Conservation (phyloP, 1,140 invertebrate genomes). For the Sitodiplosis mosellana region DNA sequence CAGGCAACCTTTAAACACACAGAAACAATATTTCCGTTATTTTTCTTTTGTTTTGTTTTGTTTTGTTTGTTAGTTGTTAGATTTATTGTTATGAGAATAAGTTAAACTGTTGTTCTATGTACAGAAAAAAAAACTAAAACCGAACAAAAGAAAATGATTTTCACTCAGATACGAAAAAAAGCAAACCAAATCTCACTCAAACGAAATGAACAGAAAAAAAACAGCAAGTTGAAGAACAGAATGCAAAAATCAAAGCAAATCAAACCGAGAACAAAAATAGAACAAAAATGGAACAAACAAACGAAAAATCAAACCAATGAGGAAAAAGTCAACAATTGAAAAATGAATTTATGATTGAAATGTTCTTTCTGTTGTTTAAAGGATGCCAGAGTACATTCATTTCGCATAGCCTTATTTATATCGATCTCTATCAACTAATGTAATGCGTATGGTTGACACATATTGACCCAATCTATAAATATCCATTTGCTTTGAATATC, state of each 20-base stretch:
- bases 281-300: too few relatives aligned
- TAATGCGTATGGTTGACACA: not conserved
- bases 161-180: too few relatives aligned
- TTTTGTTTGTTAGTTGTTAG: conserved; percentile 7
- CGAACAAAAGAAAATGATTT: too few relatives aligned
- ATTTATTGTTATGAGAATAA: conserved; percentile 6
- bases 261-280: too few relatives aligned
- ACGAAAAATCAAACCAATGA: not conserved
- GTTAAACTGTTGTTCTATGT: not conserved
- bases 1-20: conserved; percentile 28
- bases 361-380: conserved; percentile 28
- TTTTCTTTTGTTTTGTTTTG: conserved; percentile 7
- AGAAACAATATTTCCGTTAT: conserved; percentile 28
- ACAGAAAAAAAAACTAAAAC: too few relatives aligned
- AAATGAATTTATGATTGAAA: conserved; percentile 24
- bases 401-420: not conserved
- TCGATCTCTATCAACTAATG: too few relatives aligned
- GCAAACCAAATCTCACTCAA: too few relatives aligned
- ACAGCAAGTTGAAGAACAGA: too few relatives aligned
- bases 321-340: not conserved
- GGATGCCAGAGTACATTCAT: conserved; percentile 11
- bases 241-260: too few relatives aligned
- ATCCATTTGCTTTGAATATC: not conserved
- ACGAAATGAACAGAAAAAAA: too few relatives aligned
- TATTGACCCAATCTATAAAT: not conserved